These are phyloP conservation scores for Odobenus rosmarus DNA, from an alignment of 2,113 vertebrate genomes.

Conservation along the genomic window DNA sequence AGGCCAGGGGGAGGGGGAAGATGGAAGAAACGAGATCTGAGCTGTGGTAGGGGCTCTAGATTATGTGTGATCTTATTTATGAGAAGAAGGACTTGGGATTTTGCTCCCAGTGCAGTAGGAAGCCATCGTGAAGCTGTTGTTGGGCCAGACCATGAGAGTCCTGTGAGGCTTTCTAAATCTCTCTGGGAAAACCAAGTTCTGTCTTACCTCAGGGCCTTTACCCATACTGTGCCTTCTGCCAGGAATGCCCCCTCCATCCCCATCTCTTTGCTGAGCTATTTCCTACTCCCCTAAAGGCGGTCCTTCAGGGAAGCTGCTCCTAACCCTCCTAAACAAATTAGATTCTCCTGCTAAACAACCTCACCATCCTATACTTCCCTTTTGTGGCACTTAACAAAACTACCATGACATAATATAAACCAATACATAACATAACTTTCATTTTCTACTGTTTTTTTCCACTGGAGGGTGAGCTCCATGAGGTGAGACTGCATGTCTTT, in stretches of 20 bases:
- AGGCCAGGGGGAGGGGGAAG: not conserved
- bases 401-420: not conserved
- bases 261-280: not conserved
- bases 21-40: not conserved
- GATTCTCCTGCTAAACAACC: not conserved
- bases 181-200: not conserved
- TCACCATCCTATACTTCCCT: not conserved
- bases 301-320: not conserved
- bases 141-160: not conserved
- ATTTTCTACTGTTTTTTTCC: not conserved
- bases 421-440: not conserved
- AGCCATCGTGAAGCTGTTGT: not conserved
- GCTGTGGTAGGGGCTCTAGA: not conserved
- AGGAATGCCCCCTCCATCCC: not conserved
- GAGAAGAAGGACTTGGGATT: not conserved
- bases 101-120: not conserved
- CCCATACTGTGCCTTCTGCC: not conserved
- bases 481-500: not conserved
- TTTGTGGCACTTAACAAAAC: conserved; percentile 54
- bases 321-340: conserved; percentile 44
- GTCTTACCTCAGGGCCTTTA: not conserved
- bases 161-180: not conserved
- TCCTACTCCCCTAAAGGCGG: not conserved
- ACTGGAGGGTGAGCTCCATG: not conserved
- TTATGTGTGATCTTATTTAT: not conserved